phyloP scores from a whole-genome alignment of 2,113 vertebrate species.

The Aldabrachelys gigantea region DNA sequence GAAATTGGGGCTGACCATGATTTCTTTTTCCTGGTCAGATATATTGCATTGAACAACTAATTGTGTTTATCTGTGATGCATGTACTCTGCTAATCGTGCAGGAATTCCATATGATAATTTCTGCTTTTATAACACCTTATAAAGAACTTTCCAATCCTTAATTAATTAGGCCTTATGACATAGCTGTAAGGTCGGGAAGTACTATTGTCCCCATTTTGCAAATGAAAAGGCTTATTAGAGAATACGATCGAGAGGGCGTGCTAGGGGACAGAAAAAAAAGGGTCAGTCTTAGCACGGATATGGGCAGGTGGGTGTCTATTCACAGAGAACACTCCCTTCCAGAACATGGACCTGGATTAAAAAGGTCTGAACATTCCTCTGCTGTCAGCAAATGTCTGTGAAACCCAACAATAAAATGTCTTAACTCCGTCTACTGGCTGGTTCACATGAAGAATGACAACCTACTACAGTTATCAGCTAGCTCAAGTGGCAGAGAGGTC shows the following conservation, averaged over 20 bases:
- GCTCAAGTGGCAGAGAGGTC: background rate
- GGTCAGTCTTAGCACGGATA: background rate
- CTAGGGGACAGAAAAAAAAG: background rate
- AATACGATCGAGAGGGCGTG: background rate
- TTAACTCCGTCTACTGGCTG: background rate
- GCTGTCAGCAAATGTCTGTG: background rate
- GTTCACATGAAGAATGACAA: background rate
- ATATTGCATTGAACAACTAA: background rate
- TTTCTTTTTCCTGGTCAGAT: background rate
- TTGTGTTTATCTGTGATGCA: background rate
- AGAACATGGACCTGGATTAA: background rate
- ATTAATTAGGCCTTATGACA: constrained; percentile 5
- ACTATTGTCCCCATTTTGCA: background rate
- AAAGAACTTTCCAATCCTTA: constrained; percentile 7
- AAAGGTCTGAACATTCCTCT: background rate
- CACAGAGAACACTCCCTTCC: background rate
- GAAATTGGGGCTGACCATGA: too few relatives aligned
- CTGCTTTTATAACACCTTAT: constrained; percentile 5
- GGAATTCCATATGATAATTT: background rate
- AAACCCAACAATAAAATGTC: background rate
- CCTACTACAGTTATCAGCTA: background rate
- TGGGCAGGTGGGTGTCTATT: background rate
- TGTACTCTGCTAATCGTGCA: background rate
- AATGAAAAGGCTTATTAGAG: background rate
- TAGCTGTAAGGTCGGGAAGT: background rate